Evolutionary conservation across 2,888 invertebrate genomes (phyloP), one percentile per base, ranked within the genome.

Genomic region (Heliconius ismenius): DNA sequence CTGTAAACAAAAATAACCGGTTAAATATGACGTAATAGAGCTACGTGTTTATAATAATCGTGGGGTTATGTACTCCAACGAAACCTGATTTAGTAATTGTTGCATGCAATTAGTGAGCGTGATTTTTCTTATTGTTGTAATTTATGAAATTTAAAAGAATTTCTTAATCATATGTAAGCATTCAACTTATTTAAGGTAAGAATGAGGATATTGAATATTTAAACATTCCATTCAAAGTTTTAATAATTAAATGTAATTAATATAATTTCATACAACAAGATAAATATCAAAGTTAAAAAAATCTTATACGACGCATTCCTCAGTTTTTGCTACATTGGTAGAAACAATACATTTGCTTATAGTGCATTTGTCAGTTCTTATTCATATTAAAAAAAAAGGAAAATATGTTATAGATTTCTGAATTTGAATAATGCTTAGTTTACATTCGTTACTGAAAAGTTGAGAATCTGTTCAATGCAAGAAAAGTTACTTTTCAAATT

Each of bases 1-100:
- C 97, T 97, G 92, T 87, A 76, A 62, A 81, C 79, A 83, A 82
- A 83, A 84, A 83, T 78, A 82, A 62, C 62, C 32, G 76, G 28
- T 76, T 82, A 76, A 80, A 76, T 79, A 67, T 78, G 69, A 79
- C 43, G 62, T 74, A 73, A 77, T 65, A 21, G 24, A 54, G 72
- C 39, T 60, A 72, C 49, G 68, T 36, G 63, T 74, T 79, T 75
- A 81, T 60, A 75, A 69, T 73, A 73, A 77, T 76, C 70, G 49
- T 76, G 77, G 79, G 43, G 54, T 60, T n/a, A 72, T 58, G 32
- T 72, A 63, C 26, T 72, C 39, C 10, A 26, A 64, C 24, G 43
- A 49, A 76, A 73, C 43, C 39, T 73, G 26, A 72, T 64, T 72
- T 24, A 36, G 32, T 36, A 60, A 73, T 32, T 63, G 18, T 70